Base-by-base conservation (phyloP, 2,113 vertebrate genomes). In the Scophthalmus maximus region DNA sequence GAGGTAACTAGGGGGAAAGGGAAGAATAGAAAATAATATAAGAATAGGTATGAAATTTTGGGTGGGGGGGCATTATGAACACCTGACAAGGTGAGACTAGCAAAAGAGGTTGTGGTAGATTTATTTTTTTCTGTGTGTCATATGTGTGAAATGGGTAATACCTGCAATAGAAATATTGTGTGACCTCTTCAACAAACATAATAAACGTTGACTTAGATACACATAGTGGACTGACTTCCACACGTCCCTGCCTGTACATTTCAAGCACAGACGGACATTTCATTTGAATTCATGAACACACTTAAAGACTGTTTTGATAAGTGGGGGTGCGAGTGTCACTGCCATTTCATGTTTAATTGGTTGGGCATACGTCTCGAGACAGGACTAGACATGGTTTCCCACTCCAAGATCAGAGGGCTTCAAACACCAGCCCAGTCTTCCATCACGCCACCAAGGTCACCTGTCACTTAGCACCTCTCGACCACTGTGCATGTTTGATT, bases 371-470 rank as follows among this genome's bases (percentile, higher is more conserved):
- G 76, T 83, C 85, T 79, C 68, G 4, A 86, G 89, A 87, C 89
- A 81, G 79, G 79, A 74, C 77, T 32, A 83, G 87, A 89, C 87
- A 82, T 86, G 88, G 90, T 87, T 90, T 90, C 88, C 85, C 78
- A 78, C 77, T 84, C 68, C 5, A 76, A 86, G 91, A 91, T 91
- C 89, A 88, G 77, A 91, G 84, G 81, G 78, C 78, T 23, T 83
- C 77, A 84, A 87, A 89, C 73, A 87, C 70, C 78, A 87, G 75
- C 85, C 69, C 63, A 72, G 87, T 91, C 86, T 85, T 92, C 90
- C 87, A 91, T 91, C 91, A 91, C 72, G 50, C 52, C 87, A 83
- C 84, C 91, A 91, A 92, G 91, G 89, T 92, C 91, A 89, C 70
- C 90, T 88, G 91, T 92, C 91, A 92, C 89, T 91, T 88, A 85